These are phyloP conservation scores for Drosophila heteroneura DNA, from an alignment of 2,888 invertebrate species.

Conservation along the genomic window DNA sequence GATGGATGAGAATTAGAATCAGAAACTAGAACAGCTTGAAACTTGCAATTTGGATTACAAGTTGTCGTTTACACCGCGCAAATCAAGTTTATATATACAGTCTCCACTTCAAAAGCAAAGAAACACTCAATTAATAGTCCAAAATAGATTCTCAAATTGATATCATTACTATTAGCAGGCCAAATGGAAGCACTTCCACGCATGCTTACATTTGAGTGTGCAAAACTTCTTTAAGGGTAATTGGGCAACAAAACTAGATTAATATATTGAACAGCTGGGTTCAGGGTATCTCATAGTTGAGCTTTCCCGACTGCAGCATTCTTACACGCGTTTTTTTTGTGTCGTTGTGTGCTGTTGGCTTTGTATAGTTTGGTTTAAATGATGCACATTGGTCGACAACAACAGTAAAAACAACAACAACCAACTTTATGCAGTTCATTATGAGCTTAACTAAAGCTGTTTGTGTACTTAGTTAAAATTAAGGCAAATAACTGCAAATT, in stretches of 20 bases:
- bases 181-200: not conserved
- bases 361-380: constrained; percentile 40
- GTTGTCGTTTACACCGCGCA: not conserved
- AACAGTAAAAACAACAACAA: not conserved
- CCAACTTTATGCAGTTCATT: constrained; percentile 30
- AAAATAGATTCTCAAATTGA: not conserved
- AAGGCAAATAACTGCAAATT: constrained; percentile 46
- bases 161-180: not conserved
- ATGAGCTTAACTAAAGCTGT: constrained; percentile 45
- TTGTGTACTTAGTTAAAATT: constrained; percentile 33
- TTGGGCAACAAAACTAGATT: not conserved
- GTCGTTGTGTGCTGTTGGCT: constrained; percentile 19
- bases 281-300: not conserved
- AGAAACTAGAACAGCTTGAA: no score
- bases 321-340: not conserved
- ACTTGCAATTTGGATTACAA: not conserved
- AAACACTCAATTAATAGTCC: not conserved
- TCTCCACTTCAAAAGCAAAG: not conserved
- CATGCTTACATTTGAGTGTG: not conserved
- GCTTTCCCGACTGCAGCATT: not conserved
- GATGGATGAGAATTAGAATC: not conserved
- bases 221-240: not conserved
- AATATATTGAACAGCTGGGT: not conserved
- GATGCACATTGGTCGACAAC: constrained; percentile 47
- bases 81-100: not conserved